These are phyloP conservation scores for Lampris megalopsis DNA, from an alignment of 2,113 vertebrate species.

Conservation along the genomic window DNA sequence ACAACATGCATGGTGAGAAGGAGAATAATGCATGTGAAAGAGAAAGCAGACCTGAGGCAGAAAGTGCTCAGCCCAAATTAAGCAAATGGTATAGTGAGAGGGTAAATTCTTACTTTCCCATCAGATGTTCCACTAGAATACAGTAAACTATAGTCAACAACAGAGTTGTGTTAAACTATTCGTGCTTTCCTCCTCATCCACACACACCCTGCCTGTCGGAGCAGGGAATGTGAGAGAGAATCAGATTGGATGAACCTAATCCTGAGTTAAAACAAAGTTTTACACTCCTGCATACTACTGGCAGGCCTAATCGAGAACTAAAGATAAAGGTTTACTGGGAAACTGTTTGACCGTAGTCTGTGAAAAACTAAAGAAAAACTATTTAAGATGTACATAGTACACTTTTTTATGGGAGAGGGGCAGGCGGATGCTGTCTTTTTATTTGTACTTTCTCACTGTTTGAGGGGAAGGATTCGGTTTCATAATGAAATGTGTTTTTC, in stretches of 20 bases:
- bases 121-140: neutral
- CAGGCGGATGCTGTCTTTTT: constrained; percentile 57
- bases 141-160: neutral
- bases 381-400: constrained; percentile 84
- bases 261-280: neutral
- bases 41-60: constrained; percentile 31
- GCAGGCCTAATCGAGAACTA: constrained; percentile 6
- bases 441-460: constrained; percentile 71
- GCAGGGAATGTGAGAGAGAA: too few species aligned
- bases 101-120: neutral
- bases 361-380: constrained; percentile 59
- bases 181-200: neutral
- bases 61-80: constrained; percentile 5
- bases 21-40: constrained; percentile 33
- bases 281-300: constrained; percentile 28
- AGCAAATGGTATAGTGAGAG: neutral
- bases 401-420: constrained; percentile 62
- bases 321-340: constrained; percentile 23
- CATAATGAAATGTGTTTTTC: constrained; percentile 76
- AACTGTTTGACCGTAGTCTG: constrained; percentile 65
- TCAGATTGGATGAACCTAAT: constrained; percentile 17
- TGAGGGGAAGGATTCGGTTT: constrained; percentile 78
- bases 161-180: constrained; percentile 14
- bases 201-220: neutral
- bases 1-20: neutral